phyloP scores from a whole-genome alignment of 2,113 vertebrate genomes.

The Acinonyx jubatus region DNA sequence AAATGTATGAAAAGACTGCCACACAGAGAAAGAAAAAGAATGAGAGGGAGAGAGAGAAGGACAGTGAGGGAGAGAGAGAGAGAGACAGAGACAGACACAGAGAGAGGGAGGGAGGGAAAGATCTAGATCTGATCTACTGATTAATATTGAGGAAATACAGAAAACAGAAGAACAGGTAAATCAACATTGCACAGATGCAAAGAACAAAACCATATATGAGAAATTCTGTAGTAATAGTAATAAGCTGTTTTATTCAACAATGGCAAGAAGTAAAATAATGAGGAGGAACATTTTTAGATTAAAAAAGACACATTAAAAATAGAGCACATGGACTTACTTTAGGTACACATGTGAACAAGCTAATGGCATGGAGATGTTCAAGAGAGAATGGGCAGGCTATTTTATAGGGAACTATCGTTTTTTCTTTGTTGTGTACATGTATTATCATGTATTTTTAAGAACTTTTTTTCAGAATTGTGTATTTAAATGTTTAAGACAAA shows the following conservation, averaged over 20 bases:
- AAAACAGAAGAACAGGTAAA: neutral
- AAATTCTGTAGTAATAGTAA: neutral
- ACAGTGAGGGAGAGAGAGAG: fast-evolving
- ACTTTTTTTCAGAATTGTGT: neutral
- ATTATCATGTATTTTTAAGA: neutral
- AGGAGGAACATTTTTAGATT: neutral
- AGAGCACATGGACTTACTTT: neutral
- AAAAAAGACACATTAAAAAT: neutral
- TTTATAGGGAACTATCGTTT: neutral
- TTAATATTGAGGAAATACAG: neutral
- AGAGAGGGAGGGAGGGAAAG: neutral
- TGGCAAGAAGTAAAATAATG: neutral
- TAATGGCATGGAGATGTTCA: neutral
- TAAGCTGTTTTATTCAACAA: neutral
- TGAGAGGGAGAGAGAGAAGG: fast-evolving
- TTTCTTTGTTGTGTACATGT: neutral
- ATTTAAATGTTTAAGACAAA: neutral
- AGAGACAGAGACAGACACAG: too few species aligned
- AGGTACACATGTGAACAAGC: neutral
- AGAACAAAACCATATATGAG: neutral
- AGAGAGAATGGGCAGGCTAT: neutral
- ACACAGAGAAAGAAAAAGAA: neutral
- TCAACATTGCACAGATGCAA: neutral
- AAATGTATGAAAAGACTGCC: too few species aligned
- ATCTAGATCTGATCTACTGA: neutral